Evolutionary conservation across 2,888 invertebrate genomes (phyloP).

Genomic region (Cosmopolites sordidus): DNA sequence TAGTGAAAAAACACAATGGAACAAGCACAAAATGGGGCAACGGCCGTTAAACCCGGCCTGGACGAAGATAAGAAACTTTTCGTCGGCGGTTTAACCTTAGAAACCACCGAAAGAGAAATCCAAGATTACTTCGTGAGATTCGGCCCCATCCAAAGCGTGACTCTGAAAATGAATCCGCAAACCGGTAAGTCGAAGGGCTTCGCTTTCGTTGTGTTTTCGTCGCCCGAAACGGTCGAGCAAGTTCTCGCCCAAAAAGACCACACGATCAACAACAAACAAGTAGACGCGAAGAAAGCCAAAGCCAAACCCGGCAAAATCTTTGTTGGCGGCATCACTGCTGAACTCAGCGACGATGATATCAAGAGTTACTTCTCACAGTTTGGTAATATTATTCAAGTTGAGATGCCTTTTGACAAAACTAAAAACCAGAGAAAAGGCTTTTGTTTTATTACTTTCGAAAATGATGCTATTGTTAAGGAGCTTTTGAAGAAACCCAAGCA

Average conservation of each 20-base stretch:
- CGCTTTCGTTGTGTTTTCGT: constrained; percentile 24
- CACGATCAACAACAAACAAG: constrained; percentile 24
- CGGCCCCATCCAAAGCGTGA: constrained; percentile 27
- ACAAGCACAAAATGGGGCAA: constrained; percentile 18
- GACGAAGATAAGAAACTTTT: constrained; percentile 28
- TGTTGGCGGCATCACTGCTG: constrained; percentile 28
- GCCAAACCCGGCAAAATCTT: constrained; percentile 29
- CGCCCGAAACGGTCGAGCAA: constrained; percentile 23
- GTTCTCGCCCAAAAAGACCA: constrained; percentile 26
- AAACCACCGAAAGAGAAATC: constrained; percentile 27
- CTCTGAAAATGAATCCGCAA: constrained; percentile 27
- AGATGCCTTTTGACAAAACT: constrained; percentile 29
- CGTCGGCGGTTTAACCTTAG: constrained; percentile 26
- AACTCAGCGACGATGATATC: constrained; percentile 28
- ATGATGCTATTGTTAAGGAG: constrained; percentile 24
- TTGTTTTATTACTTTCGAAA: constrained; percentile 28
- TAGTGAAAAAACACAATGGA: constrained; percentile 19
- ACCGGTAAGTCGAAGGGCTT: constrained; percentile 29
- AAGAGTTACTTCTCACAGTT: constrained; percentile 26
- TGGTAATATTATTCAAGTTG: constrained; percentile 26
- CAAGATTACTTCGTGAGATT: constrained; percentile 26
- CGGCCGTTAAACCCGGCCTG: constrained; percentile 18
- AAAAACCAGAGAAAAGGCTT: constrained; percentile 28
- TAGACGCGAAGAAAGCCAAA: constrained; percentile 29
- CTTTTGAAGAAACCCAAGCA: constrained; percentile 27